Percentiles rank a stretch among this genome's conserved stretches.
Conservation (phyloP, 2,113 vertebrate species). For the Mobula hypostoma region DNA sequence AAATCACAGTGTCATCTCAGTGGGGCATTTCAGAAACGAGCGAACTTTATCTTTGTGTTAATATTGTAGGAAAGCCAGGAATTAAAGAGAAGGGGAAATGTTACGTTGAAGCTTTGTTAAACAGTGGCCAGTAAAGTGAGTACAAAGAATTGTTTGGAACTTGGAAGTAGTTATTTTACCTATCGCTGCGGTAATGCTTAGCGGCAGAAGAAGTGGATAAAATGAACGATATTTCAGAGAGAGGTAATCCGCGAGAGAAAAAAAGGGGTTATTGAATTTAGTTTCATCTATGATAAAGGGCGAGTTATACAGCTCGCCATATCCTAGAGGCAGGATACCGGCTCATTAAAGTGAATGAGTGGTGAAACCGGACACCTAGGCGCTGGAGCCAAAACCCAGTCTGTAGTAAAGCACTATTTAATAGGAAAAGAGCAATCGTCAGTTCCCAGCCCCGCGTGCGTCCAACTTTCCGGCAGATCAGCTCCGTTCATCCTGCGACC, state of each 20-base stretch:
- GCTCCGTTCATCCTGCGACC: neutral
- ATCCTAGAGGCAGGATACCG: neutral
- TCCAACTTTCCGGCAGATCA: neutral
- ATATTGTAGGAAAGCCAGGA: neutral
- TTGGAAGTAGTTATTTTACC: neutral
- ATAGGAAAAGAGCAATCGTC: neutral
- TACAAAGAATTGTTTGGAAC: neutral
- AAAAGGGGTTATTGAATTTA: neutral
- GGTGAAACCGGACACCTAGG: slow-evolving; percentile 27
- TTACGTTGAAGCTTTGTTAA: neutral
- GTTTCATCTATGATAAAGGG: neutral
- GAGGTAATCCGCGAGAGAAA: neutral
- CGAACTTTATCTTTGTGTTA: neutral
- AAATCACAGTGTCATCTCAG: neutral
- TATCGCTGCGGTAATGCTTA: neutral
- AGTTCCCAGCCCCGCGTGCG: neutral
- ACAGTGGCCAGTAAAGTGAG: neutral
- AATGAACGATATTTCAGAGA: neutral
- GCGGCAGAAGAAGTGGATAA: neutral
- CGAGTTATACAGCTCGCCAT: neutral
- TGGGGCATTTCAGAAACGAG: neutral
- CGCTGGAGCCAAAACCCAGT: neutral
- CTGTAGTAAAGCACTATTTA: slow-evolving; percentile 27
- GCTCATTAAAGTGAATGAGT: slow-evolving; percentile 8
- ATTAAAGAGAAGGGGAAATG: neutral